Conservation (phyloP, 2,888 invertebrate genomes). For the Ophion obscuratus region DNA sequence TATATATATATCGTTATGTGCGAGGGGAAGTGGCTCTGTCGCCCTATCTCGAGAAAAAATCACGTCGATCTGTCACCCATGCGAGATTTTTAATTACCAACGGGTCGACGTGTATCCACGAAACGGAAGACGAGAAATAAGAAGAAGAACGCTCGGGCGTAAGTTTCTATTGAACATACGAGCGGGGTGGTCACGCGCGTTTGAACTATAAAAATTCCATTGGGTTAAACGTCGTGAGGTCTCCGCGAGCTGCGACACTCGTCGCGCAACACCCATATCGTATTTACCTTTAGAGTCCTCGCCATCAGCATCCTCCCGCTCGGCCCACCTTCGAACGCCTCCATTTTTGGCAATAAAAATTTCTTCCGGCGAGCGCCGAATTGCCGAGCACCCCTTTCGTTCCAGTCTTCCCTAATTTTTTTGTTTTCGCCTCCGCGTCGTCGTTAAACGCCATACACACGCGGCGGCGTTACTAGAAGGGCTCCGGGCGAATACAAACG, state of each 20-base stretch:
- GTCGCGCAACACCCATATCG: constrained; percentile 31
- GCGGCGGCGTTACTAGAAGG: constrained; percentile 53
- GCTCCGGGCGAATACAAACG: not conserved
- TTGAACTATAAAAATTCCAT: constrained; percentile 64
- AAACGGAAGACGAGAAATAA: constrained; percentile 42
- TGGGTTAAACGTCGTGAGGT: constrained; percentile 52
- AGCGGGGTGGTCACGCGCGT: constrained; percentile 53
- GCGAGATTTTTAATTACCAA: constrained; percentile 68
- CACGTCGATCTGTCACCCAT: constrained; percentile 63
- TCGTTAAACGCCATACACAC: constrained; percentile 30
- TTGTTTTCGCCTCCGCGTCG: not conserved
- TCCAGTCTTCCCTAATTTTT: constrained; percentile 14
- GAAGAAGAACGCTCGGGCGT: constrained; percentile 12
- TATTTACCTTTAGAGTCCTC: constrained; percentile 59
- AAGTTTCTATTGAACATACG: constrained; percentile 38
- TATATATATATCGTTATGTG: constrained; percentile 17
- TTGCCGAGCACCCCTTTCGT: constrained; percentile 63
- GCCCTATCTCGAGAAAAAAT: constrained; percentile 55
- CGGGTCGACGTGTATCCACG: constrained; percentile 28
- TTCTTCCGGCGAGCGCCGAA: constrained; percentile 75
- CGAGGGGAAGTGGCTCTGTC: constrained; percentile 51
- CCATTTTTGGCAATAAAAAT: constrained; percentile 77
- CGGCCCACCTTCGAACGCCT: constrained; percentile 24
- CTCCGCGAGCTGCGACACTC: constrained; percentile 3
- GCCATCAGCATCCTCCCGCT: constrained; percentile 29